Evolutionary conservation across 2,113 vertebrate genomes (phyloP), one percentile per base, ranked within the genome.

Genomic region (Xenopus borealis): DNA sequence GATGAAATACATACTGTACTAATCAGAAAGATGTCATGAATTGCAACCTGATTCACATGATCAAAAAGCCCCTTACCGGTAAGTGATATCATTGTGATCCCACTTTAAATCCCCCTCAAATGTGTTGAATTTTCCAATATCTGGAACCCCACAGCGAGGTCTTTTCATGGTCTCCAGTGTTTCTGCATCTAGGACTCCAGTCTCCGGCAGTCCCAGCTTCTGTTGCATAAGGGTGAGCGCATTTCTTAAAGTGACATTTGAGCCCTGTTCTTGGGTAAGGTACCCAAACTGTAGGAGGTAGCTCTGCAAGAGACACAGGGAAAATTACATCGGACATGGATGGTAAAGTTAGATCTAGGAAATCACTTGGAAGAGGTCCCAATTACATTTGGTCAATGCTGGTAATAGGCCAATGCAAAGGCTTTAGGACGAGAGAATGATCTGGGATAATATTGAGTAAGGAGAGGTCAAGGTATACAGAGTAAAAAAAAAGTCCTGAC

Each of bases 61-160:
- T 27, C 23, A 27, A 27, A 2, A 27, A 27, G 3, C 17, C 1
- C 71, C 90, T 88, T 82, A 96, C 96, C 93, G 93, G 75, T 98
- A 98, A 0, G 96, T 97, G 81, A 98, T 79, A 79, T 27, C 23
- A 27, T 27, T 81, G 81, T 96, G 93, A 75, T 95, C 89, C 97
- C 97, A 99, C 80, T 95, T 96, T 63, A 95, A 91, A 52, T 99
- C 85, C 11, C 93, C 94, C 0, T 85, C 84, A 16, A 99, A 99
- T 12, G 97, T 98, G 84, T 92, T 82, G 84, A 96, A 99, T 17
- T 46, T 77, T 69, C 91, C 93, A 40, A 98, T 16, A 0, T 98
- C 96, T 0, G 94, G 94, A 14, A 98, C 94, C 0, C 95, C 95
- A 0, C 97, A 99, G 78, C 97, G 96, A 7, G 97, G 97, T n/a